A percentile compares a stretch with the other conserved stretches of the same genome.
These are phyloP conservation scores for Danaus chrysippus DNA, from an alignment of 2,888 invertebrate species.

Conservation along the genomic window DNA sequence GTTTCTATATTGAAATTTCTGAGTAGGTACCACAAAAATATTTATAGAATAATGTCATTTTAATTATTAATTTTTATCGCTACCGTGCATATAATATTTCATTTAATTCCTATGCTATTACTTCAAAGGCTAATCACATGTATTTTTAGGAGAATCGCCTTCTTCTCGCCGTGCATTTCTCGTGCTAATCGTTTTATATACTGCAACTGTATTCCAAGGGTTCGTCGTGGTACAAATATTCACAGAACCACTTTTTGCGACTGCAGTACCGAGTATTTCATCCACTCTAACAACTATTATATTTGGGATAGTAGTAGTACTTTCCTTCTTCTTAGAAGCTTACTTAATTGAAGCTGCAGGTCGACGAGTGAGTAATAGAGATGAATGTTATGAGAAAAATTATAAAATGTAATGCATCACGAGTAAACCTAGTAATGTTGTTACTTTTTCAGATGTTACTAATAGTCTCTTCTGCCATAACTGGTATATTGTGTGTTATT, in stretches of 20 bases:
- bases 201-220: conserved; percentile 56
- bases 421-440: not conserved
- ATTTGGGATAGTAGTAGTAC: conserved; percentile 44
- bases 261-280: conserved; percentile 53
- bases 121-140: not conserved
- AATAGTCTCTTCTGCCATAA: conserved; percentile 39
- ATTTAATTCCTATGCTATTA: not conserved
- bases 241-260: conserved; percentile 53
- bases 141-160: conserved; percentile 49
- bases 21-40: too few relatives aligned
- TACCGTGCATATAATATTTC: conserved; percentile 46
- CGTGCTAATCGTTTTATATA: conserved; percentile 42
- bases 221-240: conserved; percentile 57
- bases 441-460: conserved; percentile 30
- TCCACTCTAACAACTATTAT: conserved; percentile 49
- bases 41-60: too few relatives aligned
- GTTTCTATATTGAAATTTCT: too few relatives aligned
- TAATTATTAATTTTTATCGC: too few relatives aligned
- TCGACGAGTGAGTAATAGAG: conserved; percentile 46
- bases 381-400: too few relatives aligned
- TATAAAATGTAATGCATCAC: not conserved
- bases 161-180: conserved; percentile 49
- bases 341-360: conserved; percentile 53
- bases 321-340: conserved; percentile 48
- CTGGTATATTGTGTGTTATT: conserved; percentile 33